These are phyloP conservation scores for Asteroscopus sphinx DNA, from an alignment of 2,888 invertebrate species.

Conservation along the genomic window DNA sequence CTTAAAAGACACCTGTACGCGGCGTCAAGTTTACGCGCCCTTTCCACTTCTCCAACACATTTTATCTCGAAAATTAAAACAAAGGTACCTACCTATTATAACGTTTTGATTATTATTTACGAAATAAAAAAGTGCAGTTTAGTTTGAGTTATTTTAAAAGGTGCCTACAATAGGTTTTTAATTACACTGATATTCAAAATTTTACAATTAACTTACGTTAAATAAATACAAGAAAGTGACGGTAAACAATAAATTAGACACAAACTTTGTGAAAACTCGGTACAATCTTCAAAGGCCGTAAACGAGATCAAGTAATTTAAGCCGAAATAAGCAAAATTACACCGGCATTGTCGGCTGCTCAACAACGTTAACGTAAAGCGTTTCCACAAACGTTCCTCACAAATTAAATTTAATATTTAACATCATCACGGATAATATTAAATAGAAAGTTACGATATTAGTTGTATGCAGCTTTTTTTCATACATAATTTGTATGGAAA, in stretches of 20 bases:
- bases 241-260: constrained; percentile 87
- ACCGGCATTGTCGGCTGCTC: constrained; percentile 80
- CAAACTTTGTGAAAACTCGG: constrained; percentile 85
- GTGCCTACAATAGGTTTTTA: constrained; percentile 53
- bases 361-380: constrained; percentile 75
- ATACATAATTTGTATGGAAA: constrained; percentile 75
- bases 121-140: too few relatives aligned
- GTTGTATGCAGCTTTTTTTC: constrained; percentile 59
- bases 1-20: too few relatives aligned
- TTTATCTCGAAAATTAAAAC: too few relatives aligned
- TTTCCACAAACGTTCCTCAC: constrained; percentile 71
- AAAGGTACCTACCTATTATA: too few relatives aligned
- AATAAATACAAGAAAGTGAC: constrained; percentile 82
- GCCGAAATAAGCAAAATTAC: constrained; percentile 87
- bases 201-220: constrained; percentile 74
- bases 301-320: constrained; percentile 88
- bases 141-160: too few relatives aligned
- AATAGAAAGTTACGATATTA: constrained; percentile 62
- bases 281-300: constrained; percentile 86
- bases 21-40: too few relatives aligned
- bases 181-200: constrained; percentile 68
- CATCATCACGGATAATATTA: constrained; percentile 64
- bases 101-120: too few relatives aligned
- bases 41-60: too few relatives aligned
- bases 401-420: constrained; percentile 74